Base-by-base conservation (phyloP, 1,140 invertebrate genomes). In the Bilobella aurantiaca region DNA sequence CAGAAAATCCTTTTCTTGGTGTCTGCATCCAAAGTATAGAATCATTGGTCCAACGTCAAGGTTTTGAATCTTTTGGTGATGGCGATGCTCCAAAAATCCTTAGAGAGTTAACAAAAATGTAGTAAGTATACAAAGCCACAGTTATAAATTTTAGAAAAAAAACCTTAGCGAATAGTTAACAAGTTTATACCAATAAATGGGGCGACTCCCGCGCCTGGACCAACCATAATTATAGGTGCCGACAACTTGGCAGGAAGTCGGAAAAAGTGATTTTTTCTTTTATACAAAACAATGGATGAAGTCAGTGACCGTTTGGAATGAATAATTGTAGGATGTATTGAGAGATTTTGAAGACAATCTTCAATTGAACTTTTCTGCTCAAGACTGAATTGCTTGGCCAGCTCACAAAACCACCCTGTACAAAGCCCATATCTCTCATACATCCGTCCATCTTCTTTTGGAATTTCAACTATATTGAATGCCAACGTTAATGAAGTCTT, bases 181-280 rank as follows among this genome's bases (percentile, higher is more conserved):
- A n/a, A n/a, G n/a, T n/a, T n/a, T n/a, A n/a, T n/a, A n/a, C n/a
- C 80, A 66, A 83, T 82, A 74, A 90, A 94, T 1, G 91, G 90
- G 8, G 90, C 84, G 27, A 92, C 77, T 16, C 90, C 91, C 32
- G 89, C 91, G 18, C 91, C 91, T 65, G 89, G 84, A 3, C 86
- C 87, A 67, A 94, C 84, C 76, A 93, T 82, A 66, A 93, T 83
- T 34, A 90, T 75, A 42, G 87, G 86, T 73, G 57, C 77, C 72
- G 66, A 75, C 68, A 76, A 72, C 79, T 81, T 81, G 67, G 73
- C 76, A 71, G 75, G 83, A 73, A 79, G 84, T 66, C 74, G 76
- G 77, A 84, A 88, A 74, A 67, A 75, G 69, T 75, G 84, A 73
- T 75, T 83, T 75, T 79, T 82, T 76, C 83, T 82, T 69, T 82